A percentile compares a stretch with the other conserved stretches of the same genome.
Evolutionary conservation across 1,140 invertebrate species (phyloP).

Genomic region (Neoseiulus cucumeris): DNA sequence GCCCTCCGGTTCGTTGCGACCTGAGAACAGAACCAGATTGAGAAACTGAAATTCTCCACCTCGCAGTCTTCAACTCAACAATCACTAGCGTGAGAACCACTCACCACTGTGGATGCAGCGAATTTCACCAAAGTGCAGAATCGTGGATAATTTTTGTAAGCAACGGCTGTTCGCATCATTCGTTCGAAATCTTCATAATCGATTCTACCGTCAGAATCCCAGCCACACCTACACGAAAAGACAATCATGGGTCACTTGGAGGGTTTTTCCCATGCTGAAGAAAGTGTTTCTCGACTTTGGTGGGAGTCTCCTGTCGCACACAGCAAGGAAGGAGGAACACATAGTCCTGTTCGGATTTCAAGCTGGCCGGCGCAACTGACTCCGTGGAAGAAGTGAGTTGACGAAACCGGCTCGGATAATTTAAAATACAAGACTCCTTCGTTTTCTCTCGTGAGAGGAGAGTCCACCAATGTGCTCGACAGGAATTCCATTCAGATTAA

Average conservation of each 20-base stretch:
- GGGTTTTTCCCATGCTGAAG: background rate
- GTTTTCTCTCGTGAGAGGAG: no score
- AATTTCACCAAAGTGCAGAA: conserved; percentile 5
- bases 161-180: background rate
- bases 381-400: background rate
- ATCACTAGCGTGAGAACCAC: background rate
- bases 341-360: background rate
- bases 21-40: background rate
- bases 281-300: background rate
- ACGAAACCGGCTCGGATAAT: background rate
- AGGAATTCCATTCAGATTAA: no score
- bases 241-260: background rate
- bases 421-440: no score
- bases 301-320: background rate
- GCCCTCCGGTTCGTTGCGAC: conserved; percentile 20
- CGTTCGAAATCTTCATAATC: background rate
- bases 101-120: background rate
- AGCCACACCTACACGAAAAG: background rate
- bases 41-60: background rate
- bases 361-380: background rate
- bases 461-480: no score
- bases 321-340: background rate
- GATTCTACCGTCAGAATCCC: background rate
- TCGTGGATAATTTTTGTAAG: background rate
- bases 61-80: background rate